Conservation (phyloP, 2,113 vertebrate species). For the Poeciliopsis prolifica region DNA sequence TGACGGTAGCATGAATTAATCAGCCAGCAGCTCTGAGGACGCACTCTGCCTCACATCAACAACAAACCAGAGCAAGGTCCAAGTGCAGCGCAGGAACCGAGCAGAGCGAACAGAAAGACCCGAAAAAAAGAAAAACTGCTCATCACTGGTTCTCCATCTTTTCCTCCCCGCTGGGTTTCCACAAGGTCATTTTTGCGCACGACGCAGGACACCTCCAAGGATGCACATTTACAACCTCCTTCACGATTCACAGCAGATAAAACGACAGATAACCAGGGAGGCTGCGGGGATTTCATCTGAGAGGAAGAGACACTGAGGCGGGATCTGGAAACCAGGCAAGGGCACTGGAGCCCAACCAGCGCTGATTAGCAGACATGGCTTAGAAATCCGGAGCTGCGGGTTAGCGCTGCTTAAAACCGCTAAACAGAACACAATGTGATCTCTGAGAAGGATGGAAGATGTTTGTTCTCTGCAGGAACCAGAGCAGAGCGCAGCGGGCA, state of each 20-base stretch:
- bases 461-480: conserved; percentile 19
- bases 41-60: not conserved
- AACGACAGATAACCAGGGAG: not conserved
- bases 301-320: not conserved
- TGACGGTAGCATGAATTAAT: not conserved
- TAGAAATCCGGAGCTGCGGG: not conserved
- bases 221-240: not conserved
- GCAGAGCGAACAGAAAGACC: conserved; percentile 28
- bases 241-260: not conserved
- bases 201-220: conserved; percentile 37
- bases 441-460: conserved; percentile 12
- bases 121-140: not conserved
- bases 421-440: not conserved
- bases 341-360: conserved; percentile 29
- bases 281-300: not conserved
- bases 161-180: conserved; percentile 49
- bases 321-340: conserved; percentile 21
- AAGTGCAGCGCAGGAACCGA: conserved; percentile 7
- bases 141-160: conserved; percentile 50
- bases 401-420: not conserved
- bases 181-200: conserved; percentile 74
- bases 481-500: not conserved
- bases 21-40: not conserved
- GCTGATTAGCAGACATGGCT: not conserved
- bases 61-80: conserved; percentile 7